A percentile compares a stretch with the other conserved stretches of the same genome.
phyloP scores from a whole-genome alignment of 2,113 vertebrate genomes.

The Perca fluviatilis region DNA sequence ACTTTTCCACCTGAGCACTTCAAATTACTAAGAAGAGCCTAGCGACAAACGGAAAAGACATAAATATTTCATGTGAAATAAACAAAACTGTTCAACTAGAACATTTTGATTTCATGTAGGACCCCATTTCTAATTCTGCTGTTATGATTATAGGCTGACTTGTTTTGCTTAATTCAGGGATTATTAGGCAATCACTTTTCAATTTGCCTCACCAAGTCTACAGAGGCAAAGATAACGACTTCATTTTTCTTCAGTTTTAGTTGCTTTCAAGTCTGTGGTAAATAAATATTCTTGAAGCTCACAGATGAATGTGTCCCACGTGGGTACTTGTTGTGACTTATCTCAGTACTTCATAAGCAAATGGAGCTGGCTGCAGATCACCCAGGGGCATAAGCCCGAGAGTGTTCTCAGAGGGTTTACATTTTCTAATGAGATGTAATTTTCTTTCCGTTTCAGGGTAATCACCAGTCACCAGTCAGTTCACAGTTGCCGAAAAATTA shows the following conservation, averaged over 20 bases:
- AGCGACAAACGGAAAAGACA: neutral
- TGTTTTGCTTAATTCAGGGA: constrained; percentile 2
- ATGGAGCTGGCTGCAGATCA: constrained; percentile 11
- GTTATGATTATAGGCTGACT: neutral
- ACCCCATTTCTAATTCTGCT: neutral
- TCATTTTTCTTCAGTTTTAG: constrained; percentile 19
- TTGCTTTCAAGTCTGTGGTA: constrained; percentile 5
- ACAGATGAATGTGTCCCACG: constrained; percentile 17
- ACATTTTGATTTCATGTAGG: too few relatives aligned
- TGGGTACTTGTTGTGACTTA: constrained; percentile 25
- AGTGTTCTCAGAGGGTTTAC: neutral
- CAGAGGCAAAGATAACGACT: constrained; percentile 4
- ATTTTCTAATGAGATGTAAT: constrained; percentile 12
- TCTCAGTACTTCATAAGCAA: constrained; percentile 26
- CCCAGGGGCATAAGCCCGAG: neutral
- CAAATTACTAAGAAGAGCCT: neutral
- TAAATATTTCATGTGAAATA: neutral
- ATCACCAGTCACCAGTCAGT: neutral
- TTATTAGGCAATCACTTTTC: constrained; percentile 1
- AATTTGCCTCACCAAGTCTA: constrained; percentile 4
- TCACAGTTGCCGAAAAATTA: neutral
- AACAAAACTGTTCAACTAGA: neutral
- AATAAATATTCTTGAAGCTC: constrained; percentile 24
- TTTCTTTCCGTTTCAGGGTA: constrained; percentile 14
- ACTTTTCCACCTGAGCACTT: neutral